These are phyloP conservation scores for Pectinophora gossypiella DNA, from an alignment of 1,140 invertebrate species.

Conservation along the genomic window DNA sequence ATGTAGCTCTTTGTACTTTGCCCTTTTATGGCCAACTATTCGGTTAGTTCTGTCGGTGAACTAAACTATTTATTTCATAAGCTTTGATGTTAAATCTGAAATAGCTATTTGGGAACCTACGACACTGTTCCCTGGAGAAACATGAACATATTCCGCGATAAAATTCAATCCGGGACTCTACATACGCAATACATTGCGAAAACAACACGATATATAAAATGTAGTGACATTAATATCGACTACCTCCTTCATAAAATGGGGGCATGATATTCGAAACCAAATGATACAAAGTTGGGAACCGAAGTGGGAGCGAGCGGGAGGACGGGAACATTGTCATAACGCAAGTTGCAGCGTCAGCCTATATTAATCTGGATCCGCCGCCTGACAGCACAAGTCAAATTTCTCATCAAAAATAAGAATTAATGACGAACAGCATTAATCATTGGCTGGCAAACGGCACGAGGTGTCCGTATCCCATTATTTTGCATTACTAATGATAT, in stretches of 20 bases:
- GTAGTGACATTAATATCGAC: neutral
- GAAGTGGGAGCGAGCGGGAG: slow-evolving; percentile 6
- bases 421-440: slow-evolving; percentile 72
- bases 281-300: slow-evolving; percentile 7
- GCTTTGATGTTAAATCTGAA: slow-evolving; percentile 53
- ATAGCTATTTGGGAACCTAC: too few species aligned
- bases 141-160: neutral
- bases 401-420: slow-evolving; percentile 76
- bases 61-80: slow-evolving; percentile 52
- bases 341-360: slow-evolving; percentile 69
- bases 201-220: too few species aligned
- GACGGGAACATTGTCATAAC: slow-evolving; percentile 45
- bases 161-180: neutral
- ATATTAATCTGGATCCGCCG: slow-evolving; percentile 72
- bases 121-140: too few species aligned
- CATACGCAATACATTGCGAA: neutral
- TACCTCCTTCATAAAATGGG: neutral
- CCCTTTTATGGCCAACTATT: slow-evolving; percentile 66
- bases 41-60: slow-evolving; percentile 55
- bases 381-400: slow-evolving; percentile 73
- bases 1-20: slow-evolving; percentile 69
- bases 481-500: slow-evolving; percentile 76
- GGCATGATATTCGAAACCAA: slow-evolving; percentile 5
- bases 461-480: slow-evolving; percentile 74
- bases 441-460: slow-evolving; percentile 71